Conservation (phyloP, 1,140 invertebrate species). For the Papilio machaon region DNA sequence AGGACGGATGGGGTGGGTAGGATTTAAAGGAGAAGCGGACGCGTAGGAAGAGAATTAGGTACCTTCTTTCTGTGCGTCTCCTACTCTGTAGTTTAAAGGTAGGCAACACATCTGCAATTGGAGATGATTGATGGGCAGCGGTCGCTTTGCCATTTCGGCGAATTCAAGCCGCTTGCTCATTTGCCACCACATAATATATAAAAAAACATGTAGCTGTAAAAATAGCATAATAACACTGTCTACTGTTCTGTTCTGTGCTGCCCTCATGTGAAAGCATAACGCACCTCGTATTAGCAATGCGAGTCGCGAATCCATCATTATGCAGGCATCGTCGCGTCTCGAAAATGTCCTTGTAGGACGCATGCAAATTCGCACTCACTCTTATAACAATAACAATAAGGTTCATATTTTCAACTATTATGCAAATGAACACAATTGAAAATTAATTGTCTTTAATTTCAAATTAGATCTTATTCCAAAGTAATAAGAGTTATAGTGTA, state of each 20-base stretch:
- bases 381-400: constrained; percentile 21
- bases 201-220: no score
- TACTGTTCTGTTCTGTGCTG: not conserved
- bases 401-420: constrained; percentile 17
- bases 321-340: constrained; percentile 48
- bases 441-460: not conserved
- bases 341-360: constrained; percentile 48
- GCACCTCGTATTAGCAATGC: constrained; percentile 49
- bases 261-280: not conserved
- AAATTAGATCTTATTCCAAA: not conserved
- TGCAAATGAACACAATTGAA: not conserved
- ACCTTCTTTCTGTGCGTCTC: no score
- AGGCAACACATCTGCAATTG: no score
- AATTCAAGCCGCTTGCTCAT: no score
- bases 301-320: constrained; percentile 50
- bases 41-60: no score
- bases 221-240: not conserved
- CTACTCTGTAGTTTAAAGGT: no score
- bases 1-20: no score
- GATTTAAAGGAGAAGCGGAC: no score
- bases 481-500: not conserved
- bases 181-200: no score
- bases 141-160: no score
- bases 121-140: no score
- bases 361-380: not conserved